These are phyloP conservation scores for Hydraecia micacea DNA, from an alignment of 2,888 invertebrate genomes.

Conservation along the genomic window DNA sequence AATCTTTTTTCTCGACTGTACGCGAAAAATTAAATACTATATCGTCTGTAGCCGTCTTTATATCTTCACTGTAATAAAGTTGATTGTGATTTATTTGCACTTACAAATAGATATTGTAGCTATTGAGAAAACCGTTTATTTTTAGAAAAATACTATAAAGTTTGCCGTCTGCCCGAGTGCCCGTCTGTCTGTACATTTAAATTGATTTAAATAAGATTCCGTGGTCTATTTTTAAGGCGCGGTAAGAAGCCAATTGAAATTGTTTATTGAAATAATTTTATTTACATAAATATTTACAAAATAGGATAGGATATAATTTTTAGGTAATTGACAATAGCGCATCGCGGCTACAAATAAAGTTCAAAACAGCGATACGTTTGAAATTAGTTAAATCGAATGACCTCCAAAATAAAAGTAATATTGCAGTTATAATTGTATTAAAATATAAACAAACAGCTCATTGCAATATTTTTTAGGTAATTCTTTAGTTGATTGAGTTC, in stretches of 20 bases:
- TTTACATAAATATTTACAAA: too few species aligned
- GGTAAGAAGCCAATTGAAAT: background rate
- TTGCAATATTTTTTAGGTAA: too few species aligned
- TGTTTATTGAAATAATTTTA: too few species aligned
- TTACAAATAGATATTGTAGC: constrained; percentile 46
- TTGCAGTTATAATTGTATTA: background rate
- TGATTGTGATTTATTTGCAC: constrained; percentile 48
- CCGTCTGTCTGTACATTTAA: constrained; percentile 38
- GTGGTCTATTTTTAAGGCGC: constrained; percentile 37
- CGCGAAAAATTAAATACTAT: constrained; percentile 11
- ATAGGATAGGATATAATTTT: background rate
- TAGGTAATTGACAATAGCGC: background rate
- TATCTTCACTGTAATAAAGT: constrained; percentile 47
- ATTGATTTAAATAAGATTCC: constrained; percentile 31
- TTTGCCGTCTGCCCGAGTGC: constrained; percentile 28
- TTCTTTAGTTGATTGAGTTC: background rate
- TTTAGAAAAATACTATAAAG: constrained; percentile 40
- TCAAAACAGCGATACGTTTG: background rate
- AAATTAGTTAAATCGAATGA: background rate
- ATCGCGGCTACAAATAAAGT: background rate
- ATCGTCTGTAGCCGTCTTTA: constrained; percentile 28
- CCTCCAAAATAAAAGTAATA: too few species aligned
- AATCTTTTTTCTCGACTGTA: constrained; percentile 33
- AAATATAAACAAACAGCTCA: background rate
- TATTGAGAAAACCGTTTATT: constrained; percentile 45